A percentile compares a stretch with the other conserved stretches of the same genome.
Conservation (phyloP, 2,888 invertebrate genomes). For the Leucozona laternaria region DNA sequence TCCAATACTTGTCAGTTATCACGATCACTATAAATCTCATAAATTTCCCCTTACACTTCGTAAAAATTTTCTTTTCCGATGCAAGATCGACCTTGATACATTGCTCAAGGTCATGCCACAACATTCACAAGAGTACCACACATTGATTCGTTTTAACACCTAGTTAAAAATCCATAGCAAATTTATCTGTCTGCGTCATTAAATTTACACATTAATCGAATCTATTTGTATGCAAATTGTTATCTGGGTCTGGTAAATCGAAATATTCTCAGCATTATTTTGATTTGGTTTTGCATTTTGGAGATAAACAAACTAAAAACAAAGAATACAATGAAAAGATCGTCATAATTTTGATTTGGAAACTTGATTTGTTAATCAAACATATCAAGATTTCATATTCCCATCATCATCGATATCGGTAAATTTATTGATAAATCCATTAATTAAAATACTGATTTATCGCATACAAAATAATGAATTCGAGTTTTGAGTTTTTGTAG, state of each 20-base stretch:
- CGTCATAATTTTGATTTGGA: conserved; percentile 19
- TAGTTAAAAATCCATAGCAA: background rate
- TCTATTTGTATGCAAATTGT: background rate
- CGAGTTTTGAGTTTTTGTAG: conserved; percentile 21
- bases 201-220: conserved; percentile 4
- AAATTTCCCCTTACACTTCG: background rate
- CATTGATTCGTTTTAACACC: background rate
- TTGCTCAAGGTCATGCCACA: conserved; percentile 4
- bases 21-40: background rate
- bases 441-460: conserved; percentile 6
- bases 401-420: background rate
- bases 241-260: background rate
- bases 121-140: background rate
- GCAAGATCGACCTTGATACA: conserved; percentile 1
- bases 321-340: background rate
- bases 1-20: no score
- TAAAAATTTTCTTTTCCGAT: background rate
- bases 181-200: background rate
- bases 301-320: background rate
- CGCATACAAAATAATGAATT: background rate
- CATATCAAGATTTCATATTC: background rate
- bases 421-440: background rate
- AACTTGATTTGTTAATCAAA: background rate
- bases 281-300: background rate
- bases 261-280: background rate